Evolutionary conservation across 2,888 invertebrate species (phyloP).

Genomic region (Callinectes sapidus): DNA sequence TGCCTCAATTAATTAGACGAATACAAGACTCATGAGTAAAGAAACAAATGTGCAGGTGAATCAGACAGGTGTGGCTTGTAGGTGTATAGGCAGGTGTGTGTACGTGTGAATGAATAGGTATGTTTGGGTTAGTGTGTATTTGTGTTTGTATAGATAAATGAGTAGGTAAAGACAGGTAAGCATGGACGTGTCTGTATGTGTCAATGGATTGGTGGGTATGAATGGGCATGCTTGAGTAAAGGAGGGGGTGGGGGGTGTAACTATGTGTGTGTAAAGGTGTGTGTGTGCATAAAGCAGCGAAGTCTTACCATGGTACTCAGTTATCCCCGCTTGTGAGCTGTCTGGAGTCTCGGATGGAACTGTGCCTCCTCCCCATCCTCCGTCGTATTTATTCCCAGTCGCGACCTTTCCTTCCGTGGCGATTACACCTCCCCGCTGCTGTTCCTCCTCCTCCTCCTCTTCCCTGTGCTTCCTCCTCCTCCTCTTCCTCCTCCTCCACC

Average conservation of each 20-base stretch:
- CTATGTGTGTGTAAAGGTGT: conserved; percentile 25
- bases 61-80: neutral
- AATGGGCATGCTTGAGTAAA: neutral
- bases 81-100: neutral
- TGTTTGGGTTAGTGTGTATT: neutral
- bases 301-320: conserved; percentile 64
- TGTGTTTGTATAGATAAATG: neutral
- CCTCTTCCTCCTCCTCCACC: neutral
- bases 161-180: neutral
- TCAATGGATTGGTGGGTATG: neutral
- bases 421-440: conserved; percentile 18
- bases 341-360: conserved; percentile 46
- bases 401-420: conserved; percentile 11
- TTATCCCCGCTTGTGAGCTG: conserved; percentile 57
- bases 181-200: neutral
- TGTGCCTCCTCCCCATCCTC: conserved; percentile 43
- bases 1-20: neutral
- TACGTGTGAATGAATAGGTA: neutral
- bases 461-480: neutral
- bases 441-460: conserved; percentile 13
- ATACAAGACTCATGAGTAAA: neutral
- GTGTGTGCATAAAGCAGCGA: neutral
- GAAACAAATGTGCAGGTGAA: neutral
- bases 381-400: conserved; percentile 1
- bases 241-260: too few species aligned